These are phyloP conservation scores for Latrodectus hesperus DNA, from an alignment of 2,888 invertebrate genomes.

Conservation along the genomic window DNA sequence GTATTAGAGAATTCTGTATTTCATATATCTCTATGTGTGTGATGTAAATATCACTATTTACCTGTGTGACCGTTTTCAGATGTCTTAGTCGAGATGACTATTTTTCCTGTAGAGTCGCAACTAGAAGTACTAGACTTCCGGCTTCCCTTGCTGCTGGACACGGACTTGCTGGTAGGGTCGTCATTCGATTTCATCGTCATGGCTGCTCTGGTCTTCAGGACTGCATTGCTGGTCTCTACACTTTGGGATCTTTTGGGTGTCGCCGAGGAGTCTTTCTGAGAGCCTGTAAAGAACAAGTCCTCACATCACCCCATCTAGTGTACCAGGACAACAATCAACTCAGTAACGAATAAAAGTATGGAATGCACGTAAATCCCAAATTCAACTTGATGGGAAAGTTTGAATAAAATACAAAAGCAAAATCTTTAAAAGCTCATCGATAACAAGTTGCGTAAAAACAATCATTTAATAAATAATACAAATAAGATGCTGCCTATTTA, in stretches of 20 bases:
- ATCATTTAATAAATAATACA: no score
- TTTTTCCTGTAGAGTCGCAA: slow-evolving; percentile 41
- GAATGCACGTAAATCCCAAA: no score
- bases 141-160: slow-evolving; percentile 41
- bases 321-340: no score
- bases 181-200: slow-evolving; percentile 12
- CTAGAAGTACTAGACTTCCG: slow-evolving; percentile 63
- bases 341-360: no score
- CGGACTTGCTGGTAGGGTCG: slow-evolving; percentile 6
- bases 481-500: no score
- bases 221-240: slow-evolving; percentile 70
- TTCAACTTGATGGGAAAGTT: no score
- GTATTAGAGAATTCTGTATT: no score
- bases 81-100: not conserved
- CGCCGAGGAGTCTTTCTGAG: slow-evolving; percentile 30
- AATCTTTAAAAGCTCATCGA: no score
- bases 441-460: no score
- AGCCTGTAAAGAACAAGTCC: not conserved
- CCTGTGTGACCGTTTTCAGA: slow-evolving; percentile 21
- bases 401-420: no score
- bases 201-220: slow-evolving; percentile 64
- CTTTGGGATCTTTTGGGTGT: slow-evolving; percentile 67
- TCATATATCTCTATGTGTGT: not conserved
- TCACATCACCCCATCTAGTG: no score
- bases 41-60: not conserved